phyloP scores from a whole-genome alignment of 2,888 invertebrate genomes.

The Papilio elwesi region DNA sequence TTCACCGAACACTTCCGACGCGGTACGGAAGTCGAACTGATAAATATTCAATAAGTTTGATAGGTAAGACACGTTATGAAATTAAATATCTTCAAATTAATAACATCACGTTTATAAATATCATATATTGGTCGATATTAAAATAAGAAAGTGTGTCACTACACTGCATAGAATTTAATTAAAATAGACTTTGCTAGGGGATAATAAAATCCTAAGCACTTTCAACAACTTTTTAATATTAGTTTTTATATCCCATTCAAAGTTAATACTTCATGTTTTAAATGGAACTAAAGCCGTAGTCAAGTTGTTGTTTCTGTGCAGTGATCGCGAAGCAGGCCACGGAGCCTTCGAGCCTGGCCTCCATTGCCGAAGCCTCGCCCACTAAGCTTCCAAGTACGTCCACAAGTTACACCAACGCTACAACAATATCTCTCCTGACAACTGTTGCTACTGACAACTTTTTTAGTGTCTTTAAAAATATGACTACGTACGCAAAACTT shows the following conservation, averaged over 20 bases:
- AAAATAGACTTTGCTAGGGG: too few species aligned
- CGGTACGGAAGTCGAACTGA: conserved; percentile 3
- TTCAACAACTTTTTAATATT: too few species aligned
- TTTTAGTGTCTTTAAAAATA: background rate
- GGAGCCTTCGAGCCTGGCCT: conserved; percentile 79
- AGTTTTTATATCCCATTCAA: too few species aligned
- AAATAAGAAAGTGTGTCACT: too few species aligned
- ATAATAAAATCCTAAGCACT: too few species aligned
- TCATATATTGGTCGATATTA: too few species aligned
- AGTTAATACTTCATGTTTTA: background rate
- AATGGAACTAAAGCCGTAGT: conserved; percentile 11
- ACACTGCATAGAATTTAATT: too few species aligned
- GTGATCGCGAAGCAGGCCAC: conserved; percentile 75
- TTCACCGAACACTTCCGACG: conserved; percentile 16
- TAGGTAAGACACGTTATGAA: background rate
- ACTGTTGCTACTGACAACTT: background rate
- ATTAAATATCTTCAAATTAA: background rate
- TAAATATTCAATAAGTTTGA: conserved; percentile 19
- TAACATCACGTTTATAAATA: background rate
- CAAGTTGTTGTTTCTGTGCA: conserved; percentile 78
- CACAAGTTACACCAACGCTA: conserved; percentile 58
- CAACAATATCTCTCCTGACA: conserved; percentile 67
- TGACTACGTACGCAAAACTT: background rate
- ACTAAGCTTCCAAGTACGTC: conserved; percentile 86
- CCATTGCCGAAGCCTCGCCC: conserved; percentile 83